A percentile compares a stretch with the other conserved stretches of the same genome.
Conservation (phyloP, 2,888 invertebrate genomes). For the Drosophila prostipennis region DNA sequence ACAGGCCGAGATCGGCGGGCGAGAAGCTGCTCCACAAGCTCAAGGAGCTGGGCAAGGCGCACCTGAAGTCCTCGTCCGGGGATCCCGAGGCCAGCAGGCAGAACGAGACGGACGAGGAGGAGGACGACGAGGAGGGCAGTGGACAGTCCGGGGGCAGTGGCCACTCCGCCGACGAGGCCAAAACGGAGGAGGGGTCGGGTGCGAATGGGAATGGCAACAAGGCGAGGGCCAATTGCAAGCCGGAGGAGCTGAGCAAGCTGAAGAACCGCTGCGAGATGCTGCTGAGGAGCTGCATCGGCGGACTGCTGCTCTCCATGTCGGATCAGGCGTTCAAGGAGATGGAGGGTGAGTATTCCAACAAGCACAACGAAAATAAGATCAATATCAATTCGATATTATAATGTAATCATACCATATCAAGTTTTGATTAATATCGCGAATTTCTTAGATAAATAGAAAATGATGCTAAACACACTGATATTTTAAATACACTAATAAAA, state of each 20-base stretch:
- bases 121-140: conserved; percentile 55
- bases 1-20: conserved; percentile 64
- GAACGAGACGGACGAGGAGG: conserved; percentile 56
- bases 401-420: too few relatives aligned
- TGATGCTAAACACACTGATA: too few relatives aligned
- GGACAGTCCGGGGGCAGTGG: conserved; percentile 47
- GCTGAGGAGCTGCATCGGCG: conserved; percentile 92
- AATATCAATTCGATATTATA: too few relatives aligned
- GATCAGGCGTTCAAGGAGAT: conserved; percentile 93
- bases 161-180: conserved; percentile 21
- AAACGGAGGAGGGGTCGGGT: conserved; percentile 37
- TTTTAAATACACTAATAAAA: too few relatives aligned
- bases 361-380: too few relatives aligned
- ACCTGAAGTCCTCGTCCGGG: conserved; percentile 46
- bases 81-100: conserved; percentile 26
- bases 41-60: conserved; percentile 65
- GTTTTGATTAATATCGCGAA: too few relatives aligned
- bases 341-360: conserved; percentile 86
- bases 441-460: too few relatives aligned
- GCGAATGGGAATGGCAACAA: conserved; percentile 78
- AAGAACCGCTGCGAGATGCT: conserved; percentile 90
- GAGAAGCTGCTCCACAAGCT: conserved; percentile 67
- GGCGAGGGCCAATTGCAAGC: conserved; percentile 91
- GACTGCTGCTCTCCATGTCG: conserved; percentile 91
- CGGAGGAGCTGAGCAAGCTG: conserved; percentile 90